Conservation (phyloP, 2,888 invertebrate genomes). For the Scaptomyza reducta region DNA sequence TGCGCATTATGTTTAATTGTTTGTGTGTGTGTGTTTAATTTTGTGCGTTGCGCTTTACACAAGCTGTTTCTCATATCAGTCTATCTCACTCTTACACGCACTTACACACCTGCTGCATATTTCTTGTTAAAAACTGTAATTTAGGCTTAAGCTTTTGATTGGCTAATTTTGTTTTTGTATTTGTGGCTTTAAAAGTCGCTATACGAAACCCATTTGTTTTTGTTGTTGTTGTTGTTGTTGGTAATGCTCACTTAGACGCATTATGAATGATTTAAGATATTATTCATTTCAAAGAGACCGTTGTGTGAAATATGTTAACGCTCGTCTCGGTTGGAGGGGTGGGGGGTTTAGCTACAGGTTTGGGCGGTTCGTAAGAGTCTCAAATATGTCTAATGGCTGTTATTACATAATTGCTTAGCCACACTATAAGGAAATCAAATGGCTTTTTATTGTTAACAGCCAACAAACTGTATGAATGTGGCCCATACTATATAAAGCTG, state of each 20-base stretch:
- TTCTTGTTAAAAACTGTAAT: constrained; percentile 45
- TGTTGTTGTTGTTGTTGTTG: constrained; percentile 27
- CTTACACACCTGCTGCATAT: constrained; percentile 24
- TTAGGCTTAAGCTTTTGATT: constrained; percentile 44
- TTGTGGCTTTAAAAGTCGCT: constrained; percentile 17
- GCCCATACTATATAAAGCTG: too few relatives aligned
- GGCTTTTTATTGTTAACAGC: background rate
- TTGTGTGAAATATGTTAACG: constrained; percentile 47
- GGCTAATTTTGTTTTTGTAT: constrained; percentile 49
- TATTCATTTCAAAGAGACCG: constrained; percentile 57
- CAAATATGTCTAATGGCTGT: constrained; percentile 28
- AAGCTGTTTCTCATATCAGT: constrained; percentile 20
- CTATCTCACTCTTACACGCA: constrained; percentile 18
- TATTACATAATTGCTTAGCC: constrained; percentile 30
- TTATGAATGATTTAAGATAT: constrained; percentile 60
- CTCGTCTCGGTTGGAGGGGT: background rate
- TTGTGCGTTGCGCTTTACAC: constrained; percentile 45
- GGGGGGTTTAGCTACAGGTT: background rate
- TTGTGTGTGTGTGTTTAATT: constrained; percentile 46
- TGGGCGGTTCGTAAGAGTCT: constrained; percentile 9
- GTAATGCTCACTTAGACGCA: constrained; percentile 64
- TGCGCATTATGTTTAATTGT: constrained; percentile 52
- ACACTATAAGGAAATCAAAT: constrained; percentile 30
- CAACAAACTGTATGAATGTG: too few relatives aligned
- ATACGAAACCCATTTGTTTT: constrained; percentile 66